These are phyloP conservation scores for Saccopteryx bilineata DNA, from an alignment of 2,113 vertebrate genomes.

Conservation along the genomic window DNA sequence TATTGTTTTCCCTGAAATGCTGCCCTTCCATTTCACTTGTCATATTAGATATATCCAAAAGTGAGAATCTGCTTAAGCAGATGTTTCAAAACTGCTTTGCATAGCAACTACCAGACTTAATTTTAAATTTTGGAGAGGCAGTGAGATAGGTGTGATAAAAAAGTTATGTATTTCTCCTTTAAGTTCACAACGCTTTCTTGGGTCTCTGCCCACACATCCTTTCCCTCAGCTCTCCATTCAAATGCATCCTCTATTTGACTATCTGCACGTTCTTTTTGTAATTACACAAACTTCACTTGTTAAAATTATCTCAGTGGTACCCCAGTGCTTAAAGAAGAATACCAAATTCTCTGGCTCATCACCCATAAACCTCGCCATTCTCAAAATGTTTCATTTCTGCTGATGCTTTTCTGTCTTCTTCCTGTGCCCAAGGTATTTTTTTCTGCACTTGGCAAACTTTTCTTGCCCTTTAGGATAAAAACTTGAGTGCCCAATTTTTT, in stretches of 20 bases:
- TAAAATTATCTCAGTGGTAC: neutral
- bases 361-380: neutral
- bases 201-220: neutral
- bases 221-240: neutral
- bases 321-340: neutral
- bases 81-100: conserved; percentile 9
- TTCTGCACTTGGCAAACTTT: neutral
- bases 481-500: neutral
- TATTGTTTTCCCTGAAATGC: neutral
- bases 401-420: neutral
- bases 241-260: neutral
- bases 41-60: neutral
- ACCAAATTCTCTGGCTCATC: neutral
- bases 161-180: neutral
- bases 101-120: neutral
- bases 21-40: neutral
- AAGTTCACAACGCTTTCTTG: neutral
- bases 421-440: neutral
- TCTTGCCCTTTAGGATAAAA: neutral
- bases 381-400: neutral
- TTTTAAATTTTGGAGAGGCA: neutral
- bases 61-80: conserved; percentile 7
- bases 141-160: neutral
- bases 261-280: neutral
- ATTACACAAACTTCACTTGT: neutral